Base-by-base conservation (phyloP, 2,113 vertebrate genomes). In the Mungos mungo region DNA sequence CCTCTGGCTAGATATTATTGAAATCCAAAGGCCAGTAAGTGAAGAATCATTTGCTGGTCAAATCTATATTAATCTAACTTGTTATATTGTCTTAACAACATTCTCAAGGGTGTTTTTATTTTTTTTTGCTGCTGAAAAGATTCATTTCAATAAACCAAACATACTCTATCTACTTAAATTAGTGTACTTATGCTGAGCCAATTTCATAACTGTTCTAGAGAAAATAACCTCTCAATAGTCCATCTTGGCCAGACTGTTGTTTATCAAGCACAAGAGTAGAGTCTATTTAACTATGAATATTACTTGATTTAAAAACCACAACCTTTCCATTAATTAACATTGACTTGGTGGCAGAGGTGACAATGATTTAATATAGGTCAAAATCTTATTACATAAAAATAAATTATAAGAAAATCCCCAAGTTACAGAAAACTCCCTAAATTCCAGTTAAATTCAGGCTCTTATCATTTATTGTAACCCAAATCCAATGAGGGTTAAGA, bases 1-100 rank as follows among this genome's bases (percentile, higher is more conserved):
- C 96, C 98, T 98, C 92, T 98, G 97, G 96, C 93, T 19, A 76
- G 98, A 98, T 98, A 98, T 92, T 97, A 98, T 97, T 98, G 90
- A 98, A 96, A 98, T 97, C 68, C 57, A 98, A 98, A 97, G 83
- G 97, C 96, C 95, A 98, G 87, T 96, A 93, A 98, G 92, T 95
- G 93, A 96, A 96, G 83, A 85, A 97, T 97, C 76, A 33, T 98
- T 98, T 98, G 52, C 79, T 97, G 94, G 92, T 97, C 96, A 93
- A 95, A 97, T 95, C 97, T 95, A 35, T 97, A 96, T 97, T 98
- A 98, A 98, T 98, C 96, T 98, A 93, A 96, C 96, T 98, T 97
- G 94, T 97, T 98, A 93, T 54, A 97, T 93, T 96, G 57, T 97
- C 94, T 97, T 96, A 96, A 96, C 88, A 92, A 69, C 83, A 88